Conservation (phyloP, 2,113 vertebrate species). For the Pungitius pungitius region DNA sequence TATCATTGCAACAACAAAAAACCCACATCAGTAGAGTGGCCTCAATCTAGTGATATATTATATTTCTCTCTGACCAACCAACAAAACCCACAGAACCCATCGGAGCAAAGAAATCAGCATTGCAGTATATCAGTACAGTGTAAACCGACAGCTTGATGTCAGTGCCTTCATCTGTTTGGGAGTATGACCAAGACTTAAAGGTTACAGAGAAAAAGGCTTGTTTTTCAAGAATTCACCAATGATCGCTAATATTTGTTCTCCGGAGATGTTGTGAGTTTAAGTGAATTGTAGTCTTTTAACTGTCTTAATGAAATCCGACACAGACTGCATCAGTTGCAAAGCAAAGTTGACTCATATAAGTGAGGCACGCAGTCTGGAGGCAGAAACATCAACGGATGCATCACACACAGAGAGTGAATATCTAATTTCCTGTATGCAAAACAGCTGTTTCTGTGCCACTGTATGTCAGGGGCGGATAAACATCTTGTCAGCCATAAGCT, state of each 20-base stretch:
- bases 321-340: background rate
- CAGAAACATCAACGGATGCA: background rate
- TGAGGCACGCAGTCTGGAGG: background rate
- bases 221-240: background rate
- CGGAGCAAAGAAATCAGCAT: too few relatives aligned
- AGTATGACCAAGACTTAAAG: too few relatives aligned
- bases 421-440: conserved; percentile 3
- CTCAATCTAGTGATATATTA: too few relatives aligned
- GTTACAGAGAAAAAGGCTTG: too few relatives aligned
- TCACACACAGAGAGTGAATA: background rate
- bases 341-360: conserved; percentile 12
- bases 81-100: too few relatives aligned
- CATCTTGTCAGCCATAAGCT: conserved; percentile 15
- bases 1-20: too few relatives aligned
- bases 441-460: background rate
- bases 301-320: background rate
- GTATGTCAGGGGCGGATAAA: background rate
- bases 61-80: too few relatives aligned
- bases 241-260: background rate
- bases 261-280: background rate
- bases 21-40: too few relatives aligned
- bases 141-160: too few relatives aligned
- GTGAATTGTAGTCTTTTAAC: background rate
- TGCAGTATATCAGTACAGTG: too few relatives aligned
- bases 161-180: too few relatives aligned